A percentile compares a stretch with the other conserved stretches of the same genome.
Conservation (phyloP, 2,113 vertebrate species). For the Thinocorus orbignyianus region DNA sequence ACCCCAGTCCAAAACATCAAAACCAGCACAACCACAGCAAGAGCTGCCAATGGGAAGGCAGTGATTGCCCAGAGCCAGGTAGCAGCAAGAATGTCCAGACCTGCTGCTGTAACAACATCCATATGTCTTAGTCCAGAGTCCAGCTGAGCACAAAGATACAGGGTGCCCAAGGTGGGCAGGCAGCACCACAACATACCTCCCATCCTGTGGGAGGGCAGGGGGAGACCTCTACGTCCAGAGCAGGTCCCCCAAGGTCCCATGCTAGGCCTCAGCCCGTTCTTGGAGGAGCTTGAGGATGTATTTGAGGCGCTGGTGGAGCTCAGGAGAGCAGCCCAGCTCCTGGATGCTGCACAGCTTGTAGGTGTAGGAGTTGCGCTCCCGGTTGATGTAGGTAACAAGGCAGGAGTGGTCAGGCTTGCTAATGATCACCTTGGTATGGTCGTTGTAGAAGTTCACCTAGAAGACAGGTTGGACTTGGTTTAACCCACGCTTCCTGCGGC, state of each 20-base stretch:
- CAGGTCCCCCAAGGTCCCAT: neutral
- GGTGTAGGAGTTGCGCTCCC: conserved; percentile 88
- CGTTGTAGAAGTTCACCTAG: conserved; percentile 96
- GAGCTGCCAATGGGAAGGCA: neutral
- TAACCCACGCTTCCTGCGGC: neutral
- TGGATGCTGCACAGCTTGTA: conserved; percentile 87
- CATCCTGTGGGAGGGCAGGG: neutral
- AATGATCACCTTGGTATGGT: conserved; percentile 96
- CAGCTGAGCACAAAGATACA: neutral
- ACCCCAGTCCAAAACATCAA: neutral
- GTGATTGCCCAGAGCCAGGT: neutral
- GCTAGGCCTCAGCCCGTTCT: conserved; percentile 82
- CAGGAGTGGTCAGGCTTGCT: conserved; percentile 89
- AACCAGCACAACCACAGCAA: neutral
- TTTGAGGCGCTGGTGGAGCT: conserved; percentile 85
- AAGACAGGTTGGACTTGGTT: conserved; percentile 16
- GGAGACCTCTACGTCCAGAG: neutral
- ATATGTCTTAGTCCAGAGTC: neutral
- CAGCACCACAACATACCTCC: conserved; percentile 53
- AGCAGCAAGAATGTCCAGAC: neutral
- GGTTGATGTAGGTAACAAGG: conserved; percentile 93
- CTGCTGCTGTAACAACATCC: conserved; percentile 22
- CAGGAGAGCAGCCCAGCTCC: conserved; percentile 88
- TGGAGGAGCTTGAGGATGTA: conserved; percentile 91
- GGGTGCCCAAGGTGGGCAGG: neutral